Evolutionary conservation across 1,140 invertebrate genomes (phyloP).

Genomic region (Drosophila leontia): DNA sequence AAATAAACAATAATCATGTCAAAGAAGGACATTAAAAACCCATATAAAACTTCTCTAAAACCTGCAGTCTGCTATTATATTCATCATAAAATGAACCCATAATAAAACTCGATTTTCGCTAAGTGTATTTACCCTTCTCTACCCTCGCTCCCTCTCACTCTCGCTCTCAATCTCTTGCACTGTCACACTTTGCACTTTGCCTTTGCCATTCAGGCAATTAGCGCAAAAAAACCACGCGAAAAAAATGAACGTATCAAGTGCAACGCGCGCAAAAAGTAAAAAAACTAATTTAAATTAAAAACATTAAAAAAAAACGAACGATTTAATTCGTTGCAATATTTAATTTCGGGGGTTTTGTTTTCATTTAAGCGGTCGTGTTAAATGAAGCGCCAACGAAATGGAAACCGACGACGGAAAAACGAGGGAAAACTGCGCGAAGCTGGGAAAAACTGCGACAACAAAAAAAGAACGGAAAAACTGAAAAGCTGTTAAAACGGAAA

Average conservation of each 20-base stretch:
- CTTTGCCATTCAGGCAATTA: conserved; percentile 54
- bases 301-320: not conserved
- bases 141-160: conserved; percentile 1
- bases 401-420: conserved; percentile 8
- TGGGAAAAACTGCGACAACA: conserved; percentile 2
- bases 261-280: conserved; percentile 25
- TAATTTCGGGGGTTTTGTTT: conserved; percentile 16
- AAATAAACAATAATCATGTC: not conserved
- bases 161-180: conserved; percentile 30
- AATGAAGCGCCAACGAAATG: conserved; percentile 46
- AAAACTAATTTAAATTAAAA: conserved; percentile 3
- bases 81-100: too few species aligned
- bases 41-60: not conserved
- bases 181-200: conserved; percentile 65
- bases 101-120: not conserved
- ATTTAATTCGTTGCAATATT: conserved; percentile 9
- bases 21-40: not conserved
- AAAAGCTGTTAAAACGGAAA: conserved; percentile 11
- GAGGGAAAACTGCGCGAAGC: not conserved
- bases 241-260: conserved; percentile 33
- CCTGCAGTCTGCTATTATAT: not conserved
- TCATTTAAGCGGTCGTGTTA: conserved; percentile 33
- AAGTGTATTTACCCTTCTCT: conserved; percentile 18
- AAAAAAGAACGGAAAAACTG: conserved; percentile 12
- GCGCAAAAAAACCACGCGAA: conserved; percentile 23